Conservation (phyloP, 2,113 vertebrate species). For the Platysteira castanea region DNA sequence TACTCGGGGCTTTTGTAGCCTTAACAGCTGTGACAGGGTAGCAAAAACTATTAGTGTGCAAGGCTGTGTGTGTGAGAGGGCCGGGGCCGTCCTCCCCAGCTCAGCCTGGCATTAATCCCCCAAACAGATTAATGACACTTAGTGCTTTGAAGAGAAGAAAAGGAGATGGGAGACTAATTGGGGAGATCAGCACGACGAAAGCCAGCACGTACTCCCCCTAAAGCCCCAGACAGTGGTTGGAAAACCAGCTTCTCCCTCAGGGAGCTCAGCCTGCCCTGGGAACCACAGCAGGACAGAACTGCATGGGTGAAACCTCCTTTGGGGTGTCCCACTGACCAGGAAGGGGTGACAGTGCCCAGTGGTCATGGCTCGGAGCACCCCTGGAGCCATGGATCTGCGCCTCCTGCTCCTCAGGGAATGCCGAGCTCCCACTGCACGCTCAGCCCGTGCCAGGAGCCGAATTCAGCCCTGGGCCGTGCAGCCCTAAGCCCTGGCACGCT, state of each 20-base stretch:
- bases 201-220: background rate
- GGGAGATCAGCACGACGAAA: background rate
- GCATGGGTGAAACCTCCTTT: background rate
- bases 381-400: background rate
- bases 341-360: rapidly evolving
- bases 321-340: background rate
- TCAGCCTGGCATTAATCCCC: slow-evolving; percentile 28
- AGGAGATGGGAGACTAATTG: slow-evolving; percentile 49
- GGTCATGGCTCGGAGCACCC: rapidly evolving
- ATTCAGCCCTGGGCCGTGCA: background rate
- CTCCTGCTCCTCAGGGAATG: background rate
- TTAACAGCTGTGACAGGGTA: slow-evolving; percentile 14
- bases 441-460: background rate
- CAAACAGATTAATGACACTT: slow-evolving; percentile 19
- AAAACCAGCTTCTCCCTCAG: background rate
- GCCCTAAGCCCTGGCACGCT: slow-evolving; percentile 11
- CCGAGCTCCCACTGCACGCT: background rate
- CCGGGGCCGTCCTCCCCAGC: background rate
- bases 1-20: slow-evolving; percentile 36
- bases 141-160: slow-evolving; percentile 45
- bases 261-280: background rate
- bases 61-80: background rate
- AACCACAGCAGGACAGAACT: rapidly evolving
- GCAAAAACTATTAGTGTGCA: slow-evolving; percentile 23
- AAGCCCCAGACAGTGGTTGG: background rate